phyloP scores from a whole-genome alignment of 1,140 invertebrate genomes.

The Drosophila nasuta region DNA sequence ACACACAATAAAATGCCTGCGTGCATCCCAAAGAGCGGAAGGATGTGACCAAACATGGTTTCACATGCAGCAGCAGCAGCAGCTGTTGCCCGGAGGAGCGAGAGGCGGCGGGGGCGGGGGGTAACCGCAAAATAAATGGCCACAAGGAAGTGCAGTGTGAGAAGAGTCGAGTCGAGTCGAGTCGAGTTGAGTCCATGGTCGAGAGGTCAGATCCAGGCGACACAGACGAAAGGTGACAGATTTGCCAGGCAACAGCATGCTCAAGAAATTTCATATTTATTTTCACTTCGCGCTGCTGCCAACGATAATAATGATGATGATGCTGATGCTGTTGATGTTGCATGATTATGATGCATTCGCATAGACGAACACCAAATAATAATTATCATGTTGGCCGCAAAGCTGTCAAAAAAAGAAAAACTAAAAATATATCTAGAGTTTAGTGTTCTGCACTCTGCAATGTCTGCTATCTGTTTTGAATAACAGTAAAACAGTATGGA shows the following conservation, averaged over 20 bases:
- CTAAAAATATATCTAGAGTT: too few relatives aligned
- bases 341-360: slow-evolving; percentile 18
- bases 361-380: slow-evolving; percentile 1
- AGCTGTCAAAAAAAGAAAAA: neutral
- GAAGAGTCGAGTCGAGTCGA: slow-evolving; percentile 13
- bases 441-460: too few relatives aligned
- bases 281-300: neutral
- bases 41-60: slow-evolving; percentile 29
- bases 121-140: slow-evolving; percentile 66
- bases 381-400: slow-evolving; percentile 50
- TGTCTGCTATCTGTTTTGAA: too few relatives aligned
- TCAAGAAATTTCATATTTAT: slow-evolving; percentile 39
- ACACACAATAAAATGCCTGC: slow-evolving; percentile 42
- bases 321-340: slow-evolving; percentile 1
- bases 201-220: neutral
- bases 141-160: slow-evolving; percentile 49
- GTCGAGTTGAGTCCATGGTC: slow-evolving; percentile 6
- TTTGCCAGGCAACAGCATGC: slow-evolving; percentile 2
- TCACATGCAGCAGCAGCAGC: slow-evolving; percentile 56
- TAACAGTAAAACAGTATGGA: too few relatives aligned
- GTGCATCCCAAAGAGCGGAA: slow-evolving; percentile 27
- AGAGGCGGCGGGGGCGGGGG: slow-evolving; percentile 14
- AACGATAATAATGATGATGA: neutral
- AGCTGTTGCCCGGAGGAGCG: neutral
- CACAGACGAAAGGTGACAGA: neutral